Evolutionary conservation across 2,888 invertebrate genomes (phyloP).

Genomic region (Elegia similella): DNA sequence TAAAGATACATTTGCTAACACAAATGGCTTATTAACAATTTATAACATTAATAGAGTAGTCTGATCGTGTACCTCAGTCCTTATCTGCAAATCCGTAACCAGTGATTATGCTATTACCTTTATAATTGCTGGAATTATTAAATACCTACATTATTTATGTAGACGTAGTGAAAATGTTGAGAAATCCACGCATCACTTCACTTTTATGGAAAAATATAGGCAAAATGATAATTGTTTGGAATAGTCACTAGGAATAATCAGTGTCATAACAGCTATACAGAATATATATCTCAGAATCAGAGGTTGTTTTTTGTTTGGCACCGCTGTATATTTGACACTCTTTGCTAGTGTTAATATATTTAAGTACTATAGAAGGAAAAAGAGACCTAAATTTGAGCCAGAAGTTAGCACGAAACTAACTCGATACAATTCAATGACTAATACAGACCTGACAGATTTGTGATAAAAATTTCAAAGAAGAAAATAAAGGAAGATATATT

Average conservation of each 20-base stretch:
- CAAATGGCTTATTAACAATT: too few species aligned
- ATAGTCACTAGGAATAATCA: background rate
- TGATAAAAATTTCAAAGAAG: too few species aligned
- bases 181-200: conserved; percentile 6
- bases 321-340: too few species aligned
- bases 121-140: conserved; percentile 18
- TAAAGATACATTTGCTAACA: too few species aligned
- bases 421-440: too few species aligned
- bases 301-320: too few species aligned
- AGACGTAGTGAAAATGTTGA: conserved; percentile 6
- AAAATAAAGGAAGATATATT: too few species aligned
- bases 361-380: too few species aligned
- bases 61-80: background rate
- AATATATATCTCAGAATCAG: background rate
- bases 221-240: background rate
- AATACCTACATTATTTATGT: background rate
- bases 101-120: conserved; percentile 18
- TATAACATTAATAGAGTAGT: background rate
- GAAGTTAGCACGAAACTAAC: too few species aligned
- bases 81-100: conserved; percentile 17
- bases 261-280: background rate
- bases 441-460: too few species aligned
- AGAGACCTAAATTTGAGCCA: too few species aligned
- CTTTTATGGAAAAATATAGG: background rate
- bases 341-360: too few species aligned